A percentile compares a stretch with the other conserved stretches of the same genome.
Evolutionary conservation across 2,113 vertebrate genomes (phyloP).

Genomic region (Salvelinus alpinus): DNA sequence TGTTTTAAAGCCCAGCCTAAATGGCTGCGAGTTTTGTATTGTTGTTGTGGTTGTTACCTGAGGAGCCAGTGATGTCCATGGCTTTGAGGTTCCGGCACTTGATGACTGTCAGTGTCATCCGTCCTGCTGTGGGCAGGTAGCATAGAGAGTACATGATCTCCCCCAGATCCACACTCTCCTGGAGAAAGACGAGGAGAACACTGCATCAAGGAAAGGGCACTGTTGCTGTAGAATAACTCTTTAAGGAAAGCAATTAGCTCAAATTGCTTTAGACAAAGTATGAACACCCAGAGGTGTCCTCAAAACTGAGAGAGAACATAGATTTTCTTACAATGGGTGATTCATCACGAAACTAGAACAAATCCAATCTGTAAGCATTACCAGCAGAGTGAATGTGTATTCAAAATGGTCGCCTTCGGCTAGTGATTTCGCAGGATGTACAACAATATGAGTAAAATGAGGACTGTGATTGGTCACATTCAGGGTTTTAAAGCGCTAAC

Average conservation of each 20-base stretch:
- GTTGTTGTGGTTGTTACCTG: slow-evolving; percentile 74
- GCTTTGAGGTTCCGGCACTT: slow-evolving; percentile 99
- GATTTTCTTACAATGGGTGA: neutral
- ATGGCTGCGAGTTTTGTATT: slow-evolving; percentile 1
- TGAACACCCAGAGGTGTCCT: neutral
- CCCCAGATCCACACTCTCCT: slow-evolving; percentile 97
- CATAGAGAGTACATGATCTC: slow-evolving; percentile 99
- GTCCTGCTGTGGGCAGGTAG: slow-evolving; percentile 95
- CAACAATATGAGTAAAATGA: too few species aligned
- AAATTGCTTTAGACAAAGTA: neutral
- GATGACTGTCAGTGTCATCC: slow-evolving; percentile 97
- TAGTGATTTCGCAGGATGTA: too few species aligned
- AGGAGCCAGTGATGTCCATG: slow-evolving; percentile 98
- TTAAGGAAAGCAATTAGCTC: neutral
- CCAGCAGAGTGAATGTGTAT: too few species aligned
- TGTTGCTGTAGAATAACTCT: neutral
- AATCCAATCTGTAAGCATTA: too few species aligned
- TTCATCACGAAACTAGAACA: too few species aligned
- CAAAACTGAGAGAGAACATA: neutral
- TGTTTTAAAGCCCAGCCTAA: too few species aligned
- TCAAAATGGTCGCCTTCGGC: too few species aligned
- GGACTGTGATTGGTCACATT: too few species aligned
- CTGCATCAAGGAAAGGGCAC: neutral
- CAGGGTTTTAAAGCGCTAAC: too few species aligned
- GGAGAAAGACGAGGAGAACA: slow-evolving; percentile 21